A percentile compares a stretch with the other conserved stretches of the same genome.
These are phyloP conservation scores for Acrobasis consociella DNA, from an alignment of 2,888 invertebrate species.

Conservation along the genomic window DNA sequence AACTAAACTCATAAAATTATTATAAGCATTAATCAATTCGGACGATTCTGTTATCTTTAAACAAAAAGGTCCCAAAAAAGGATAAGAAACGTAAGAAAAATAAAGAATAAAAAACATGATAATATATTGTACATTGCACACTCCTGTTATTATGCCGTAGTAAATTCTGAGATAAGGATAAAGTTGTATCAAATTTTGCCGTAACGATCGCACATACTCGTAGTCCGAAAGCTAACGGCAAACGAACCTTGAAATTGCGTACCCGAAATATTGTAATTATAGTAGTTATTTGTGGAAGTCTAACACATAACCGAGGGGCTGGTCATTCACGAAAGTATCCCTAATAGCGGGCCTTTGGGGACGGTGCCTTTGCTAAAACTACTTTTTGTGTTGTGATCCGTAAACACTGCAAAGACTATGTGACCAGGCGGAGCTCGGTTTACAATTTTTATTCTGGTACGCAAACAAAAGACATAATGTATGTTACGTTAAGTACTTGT, in stretches of 20 bases:
- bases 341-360: constrained; percentile 19
- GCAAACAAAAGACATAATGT: background rate
- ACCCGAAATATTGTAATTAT: constrained; percentile 22
- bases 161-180: background rate
- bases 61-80: too few species aligned
- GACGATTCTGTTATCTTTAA: too few species aligned
- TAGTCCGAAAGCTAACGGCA: constrained; percentile 6
- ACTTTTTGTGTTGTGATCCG: constrained; percentile 17
- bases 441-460: constrained; percentile 9
- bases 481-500: too few species aligned
- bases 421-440: background rate
- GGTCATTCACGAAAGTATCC: constrained; percentile 21
- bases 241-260: constrained; percentile 23
- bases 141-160: background rate
- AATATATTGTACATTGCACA: background rate
- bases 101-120: too few species aligned
- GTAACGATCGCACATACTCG: constrained; percentile 1
- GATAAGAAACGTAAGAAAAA: too few species aligned
- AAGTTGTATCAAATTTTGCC: constrained; percentile 5
- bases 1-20: too few species aligned
- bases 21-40: too few species aligned
- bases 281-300: constrained; percentile 22
- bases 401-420: constrained; percentile 18
- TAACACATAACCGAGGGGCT: constrained; percentile 13
- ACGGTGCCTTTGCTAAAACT: background rate